phyloP scores from a whole-genome alignment of 1,140 invertebrate genomes.

The Apis florea region DNA sequence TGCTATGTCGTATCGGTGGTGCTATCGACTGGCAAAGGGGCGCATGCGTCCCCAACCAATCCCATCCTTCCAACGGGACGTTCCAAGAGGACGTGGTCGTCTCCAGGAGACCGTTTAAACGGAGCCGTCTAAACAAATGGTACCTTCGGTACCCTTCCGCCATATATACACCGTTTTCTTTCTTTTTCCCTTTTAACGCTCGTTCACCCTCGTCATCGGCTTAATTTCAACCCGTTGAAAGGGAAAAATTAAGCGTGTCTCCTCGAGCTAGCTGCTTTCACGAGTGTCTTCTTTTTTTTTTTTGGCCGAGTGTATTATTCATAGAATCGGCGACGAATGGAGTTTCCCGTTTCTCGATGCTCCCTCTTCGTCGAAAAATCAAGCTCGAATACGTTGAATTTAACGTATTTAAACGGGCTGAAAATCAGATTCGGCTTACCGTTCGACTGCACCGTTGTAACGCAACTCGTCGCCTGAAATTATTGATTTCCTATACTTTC shows the following conservation, averaged over 20 bases:
- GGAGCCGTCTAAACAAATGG: slow-evolving; percentile 42
- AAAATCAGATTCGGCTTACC: background rate
- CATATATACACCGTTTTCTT: background rate
- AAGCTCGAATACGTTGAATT: background rate
- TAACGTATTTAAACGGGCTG: background rate
- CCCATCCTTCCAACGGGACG: slow-evolving; percentile 35
- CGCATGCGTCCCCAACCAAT: slow-evolving; percentile 53
- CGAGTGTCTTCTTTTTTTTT: background rate
- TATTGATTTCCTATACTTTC: slow-evolving; percentile 33
- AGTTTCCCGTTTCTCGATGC: no score
- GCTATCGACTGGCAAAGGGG: slow-evolving; percentile 59
- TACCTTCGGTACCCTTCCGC: background rate
- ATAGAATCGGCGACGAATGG: background rate
- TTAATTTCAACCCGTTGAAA: background rate
- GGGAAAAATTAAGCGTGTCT: background rate
- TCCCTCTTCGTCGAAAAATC: background rate
- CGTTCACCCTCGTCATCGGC: background rate
- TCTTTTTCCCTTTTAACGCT: background rate
- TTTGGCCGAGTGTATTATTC: background rate
- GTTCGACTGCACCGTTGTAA: background rate
- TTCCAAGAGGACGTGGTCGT: slow-evolving; percentile 24
- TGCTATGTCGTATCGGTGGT: slow-evolving; percentile 47
- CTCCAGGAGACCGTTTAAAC: slow-evolving; percentile 39
- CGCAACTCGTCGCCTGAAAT: slow-evolving; percentile 17
- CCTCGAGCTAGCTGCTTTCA: background rate